These are phyloP conservation scores for Norana najaformis DNA, from an alignment of 2,888 invertebrate species.

Conservation along the genomic window DNA sequence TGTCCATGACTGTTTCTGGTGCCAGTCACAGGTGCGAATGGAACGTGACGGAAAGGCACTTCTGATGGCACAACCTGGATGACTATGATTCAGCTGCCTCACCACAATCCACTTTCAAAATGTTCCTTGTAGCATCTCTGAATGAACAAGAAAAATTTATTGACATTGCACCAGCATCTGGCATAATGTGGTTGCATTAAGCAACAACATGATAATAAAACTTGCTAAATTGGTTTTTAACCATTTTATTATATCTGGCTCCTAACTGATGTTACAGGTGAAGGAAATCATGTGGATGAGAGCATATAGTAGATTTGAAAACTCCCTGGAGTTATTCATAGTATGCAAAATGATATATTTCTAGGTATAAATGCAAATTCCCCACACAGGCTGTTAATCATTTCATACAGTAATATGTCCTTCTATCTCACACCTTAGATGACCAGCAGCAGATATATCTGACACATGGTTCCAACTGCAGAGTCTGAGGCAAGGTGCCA, in stretches of 20 bases:
- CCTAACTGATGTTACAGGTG: no score
- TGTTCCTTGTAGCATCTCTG: neutral
- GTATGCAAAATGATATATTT: no score
- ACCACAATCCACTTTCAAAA: neutral
- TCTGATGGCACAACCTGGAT: neutral
- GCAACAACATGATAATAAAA: neutral
- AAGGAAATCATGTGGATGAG: no score
- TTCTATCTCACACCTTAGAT: no score
- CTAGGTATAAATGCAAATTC: no score
- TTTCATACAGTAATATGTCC: no score
- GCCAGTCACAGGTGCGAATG: constrained; percentile 13
- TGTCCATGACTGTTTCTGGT: constrained; percentile 17
- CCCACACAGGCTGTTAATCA: no score
- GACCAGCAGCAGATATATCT: no score
- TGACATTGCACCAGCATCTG: neutral
- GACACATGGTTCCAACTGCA: no score
- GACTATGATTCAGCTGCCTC: neutral
- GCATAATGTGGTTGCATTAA: neutral
- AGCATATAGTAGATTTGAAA: no score
- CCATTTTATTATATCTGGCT: neutral
- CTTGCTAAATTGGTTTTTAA: neutral
- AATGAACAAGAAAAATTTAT: neutral
- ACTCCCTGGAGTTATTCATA: no score
- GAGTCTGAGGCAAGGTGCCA: no score
- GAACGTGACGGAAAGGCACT: neutral